phyloP scores from a whole-genome alignment of 2,888 invertebrate species.

The Glomeris marginata region DNA sequence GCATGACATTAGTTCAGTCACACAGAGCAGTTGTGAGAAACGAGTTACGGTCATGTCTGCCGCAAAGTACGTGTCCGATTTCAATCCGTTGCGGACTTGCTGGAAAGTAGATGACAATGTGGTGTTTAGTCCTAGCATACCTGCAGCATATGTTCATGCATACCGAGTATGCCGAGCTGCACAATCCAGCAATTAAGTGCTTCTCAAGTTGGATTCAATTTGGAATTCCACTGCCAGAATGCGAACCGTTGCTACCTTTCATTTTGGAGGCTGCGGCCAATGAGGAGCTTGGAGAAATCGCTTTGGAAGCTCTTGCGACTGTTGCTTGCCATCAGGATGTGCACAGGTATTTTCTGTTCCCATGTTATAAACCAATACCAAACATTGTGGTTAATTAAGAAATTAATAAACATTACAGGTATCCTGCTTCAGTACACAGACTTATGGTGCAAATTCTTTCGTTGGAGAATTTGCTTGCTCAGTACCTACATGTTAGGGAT shows the following conservation, averaged over 20 bases:
- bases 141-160: slow-evolving; percentile 21
- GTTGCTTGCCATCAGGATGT: slow-evolving; percentile 46
- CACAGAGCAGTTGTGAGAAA: slow-evolving; percentile 16
- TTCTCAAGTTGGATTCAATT: slow-evolving; percentile 45
- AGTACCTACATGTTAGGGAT: slow-evolving; percentile 27
- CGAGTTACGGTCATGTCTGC: slow-evolving; percentile 14
- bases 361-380: too few species aligned
- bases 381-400: too few species aligned
- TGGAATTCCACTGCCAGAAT: slow-evolving; percentile 35
- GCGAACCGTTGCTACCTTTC: slow-evolving; percentile 26
- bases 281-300: slow-evolving; percentile 38
- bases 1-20: slow-evolving; percentile 14
- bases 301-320: slow-evolving; percentile 45
- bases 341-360: slow-evolving; percentile 30
- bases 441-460: slow-evolving; percentile 43
- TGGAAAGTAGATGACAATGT: background rate
- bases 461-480: slow-evolving; percentile 34
- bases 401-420: slow-evolving; percentile 26
- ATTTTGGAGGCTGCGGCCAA: slow-evolving; percentile 26
- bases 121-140: slow-evolving; percentile 25
- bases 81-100: too few species aligned
- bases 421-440: slow-evolving; percentile 40
- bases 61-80: slow-evolving; percentile 3
- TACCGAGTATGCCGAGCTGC: slow-evolving; percentile 15
- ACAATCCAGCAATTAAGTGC: slow-evolving; percentile 26